Percentiles rank a stretch among this genome's conserved stretches.
These are phyloP conservation scores for Drosophila subobscura DNA, from an alignment of 1,140 invertebrate species.

Conservation along the genomic window DNA sequence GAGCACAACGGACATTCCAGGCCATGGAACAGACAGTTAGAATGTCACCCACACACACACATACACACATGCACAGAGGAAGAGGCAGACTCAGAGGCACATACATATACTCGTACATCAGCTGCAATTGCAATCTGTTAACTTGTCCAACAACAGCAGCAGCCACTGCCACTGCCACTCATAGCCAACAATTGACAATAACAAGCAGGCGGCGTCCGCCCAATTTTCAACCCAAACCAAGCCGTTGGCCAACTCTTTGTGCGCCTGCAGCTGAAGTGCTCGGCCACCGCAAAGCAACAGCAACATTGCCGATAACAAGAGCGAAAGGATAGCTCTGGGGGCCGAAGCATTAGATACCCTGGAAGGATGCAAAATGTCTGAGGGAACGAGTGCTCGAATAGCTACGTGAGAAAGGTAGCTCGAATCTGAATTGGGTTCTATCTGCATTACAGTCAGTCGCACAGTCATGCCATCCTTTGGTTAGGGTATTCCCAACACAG, in stretches of 20 bases:
- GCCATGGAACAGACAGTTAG: slow-evolving; percentile 60
- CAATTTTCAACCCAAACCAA: slow-evolving; percentile 69
- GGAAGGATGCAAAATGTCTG: too few species aligned
- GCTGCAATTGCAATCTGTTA: slow-evolving; percentile 50
- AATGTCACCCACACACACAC: slow-evolving; percentile 69
- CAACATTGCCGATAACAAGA: slow-evolving; percentile 48
- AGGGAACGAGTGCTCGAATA: too few species aligned
- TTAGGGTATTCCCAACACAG: slow-evolving; percentile 14
- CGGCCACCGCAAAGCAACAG: slow-evolving; percentile 27
- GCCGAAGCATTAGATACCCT: too few species aligned
- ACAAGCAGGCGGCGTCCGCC: slow-evolving; percentile 72
- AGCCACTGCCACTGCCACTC: slow-evolving; percentile 41
- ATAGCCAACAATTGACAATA: slow-evolving; percentile 77
- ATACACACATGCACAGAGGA: neutral
- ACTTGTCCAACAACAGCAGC: slow-evolving; percentile 51
- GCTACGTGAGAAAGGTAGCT: too few species aligned
- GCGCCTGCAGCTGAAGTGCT: slow-evolving; percentile 30
- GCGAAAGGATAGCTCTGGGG: too few species aligned
- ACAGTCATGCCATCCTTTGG: too few species aligned
- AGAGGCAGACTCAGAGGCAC: slow-evolving; percentile 3
- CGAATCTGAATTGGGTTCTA: too few species aligned
- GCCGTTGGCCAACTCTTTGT: slow-evolving; percentile 51
- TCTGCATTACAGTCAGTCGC: too few species aligned
- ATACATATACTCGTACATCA: slow-evolving; percentile 12
- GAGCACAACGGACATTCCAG: slow-evolving; percentile 49